phyloP scores from a whole-genome alignment of 2,113 vertebrate species.

The Cinclus cinclus region DNA sequence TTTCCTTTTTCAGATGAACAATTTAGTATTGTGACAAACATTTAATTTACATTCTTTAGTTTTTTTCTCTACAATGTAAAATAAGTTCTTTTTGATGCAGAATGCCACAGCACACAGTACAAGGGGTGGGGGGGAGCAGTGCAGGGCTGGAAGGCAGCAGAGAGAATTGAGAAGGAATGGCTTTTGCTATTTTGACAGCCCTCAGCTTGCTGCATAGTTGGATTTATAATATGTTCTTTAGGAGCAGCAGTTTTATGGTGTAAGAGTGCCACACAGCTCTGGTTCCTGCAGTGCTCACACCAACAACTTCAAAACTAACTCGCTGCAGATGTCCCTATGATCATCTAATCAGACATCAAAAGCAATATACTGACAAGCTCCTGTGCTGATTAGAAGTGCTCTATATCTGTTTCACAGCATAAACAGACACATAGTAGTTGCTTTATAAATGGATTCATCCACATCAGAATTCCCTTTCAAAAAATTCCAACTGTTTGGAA shows the following conservation, averaged over 20 bases:
- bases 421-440: conserved; percentile 63
- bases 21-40: neutral
- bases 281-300: conserved; percentile 57
- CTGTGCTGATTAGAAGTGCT: conserved; percentile 65
- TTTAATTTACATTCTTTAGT: conserved; percentile 5
- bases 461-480: conserved; percentile 62
- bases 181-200: conserved; percentile 54
- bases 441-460: conserved; percentile 70
- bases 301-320: conserved; percentile 74
- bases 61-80: neutral
- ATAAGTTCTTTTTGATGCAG: neutral
- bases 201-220: conserved; percentile 31
- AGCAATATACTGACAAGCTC: conserved; percentile 68
- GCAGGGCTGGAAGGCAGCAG: neutral
- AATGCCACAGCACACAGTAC: neutral
- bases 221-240: conserved; percentile 4
- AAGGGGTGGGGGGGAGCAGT: neutral
- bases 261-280: conserved; percentile 62
- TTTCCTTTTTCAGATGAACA: neutral
- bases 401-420: conserved; percentile 40
- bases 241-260: conserved; percentile 39
- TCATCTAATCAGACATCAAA: conserved; percentile 79
- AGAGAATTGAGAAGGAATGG: conserved; percentile 17
- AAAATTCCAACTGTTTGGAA: conserved; percentile 29
- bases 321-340: conserved; percentile 76